Evolutionary conservation across 2,113 vertebrate species (phyloP).

Genomic region (Ceyx cyanopectus): DNA sequence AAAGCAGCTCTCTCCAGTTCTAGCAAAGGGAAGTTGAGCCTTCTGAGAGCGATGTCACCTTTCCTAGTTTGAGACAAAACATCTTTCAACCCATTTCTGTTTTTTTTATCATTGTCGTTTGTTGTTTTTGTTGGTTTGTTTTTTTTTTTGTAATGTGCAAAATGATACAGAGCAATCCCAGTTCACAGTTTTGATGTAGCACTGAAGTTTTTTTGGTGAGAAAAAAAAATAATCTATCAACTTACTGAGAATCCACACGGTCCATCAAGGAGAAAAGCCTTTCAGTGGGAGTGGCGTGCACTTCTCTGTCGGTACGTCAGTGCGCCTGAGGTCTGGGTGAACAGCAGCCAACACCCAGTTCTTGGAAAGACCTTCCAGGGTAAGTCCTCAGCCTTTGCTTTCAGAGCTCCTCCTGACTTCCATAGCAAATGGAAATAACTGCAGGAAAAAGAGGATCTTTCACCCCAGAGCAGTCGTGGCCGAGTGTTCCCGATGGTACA

Average conservation of each 20-base stretch:
- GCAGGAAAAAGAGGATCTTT: background rate
- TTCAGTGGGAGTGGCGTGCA: background rate
- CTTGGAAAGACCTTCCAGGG: conserved; percentile 3
- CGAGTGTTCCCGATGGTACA: conserved; percentile 29
- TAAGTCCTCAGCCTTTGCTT: background rate
- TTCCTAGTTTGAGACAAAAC: conserved; percentile 37
- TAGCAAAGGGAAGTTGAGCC: conserved; percentile 42
- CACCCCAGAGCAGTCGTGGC: conserved; percentile 14
- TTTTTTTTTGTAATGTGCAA: background rate
- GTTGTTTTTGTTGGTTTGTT: too few relatives aligned
- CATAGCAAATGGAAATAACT: background rate
- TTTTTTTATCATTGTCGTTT: too few relatives aligned
- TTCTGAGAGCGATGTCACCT: conserved; percentile 36
- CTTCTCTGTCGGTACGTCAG: conserved; percentile 22
- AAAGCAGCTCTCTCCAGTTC: conserved; percentile 46
- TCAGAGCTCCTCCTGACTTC: background rate
- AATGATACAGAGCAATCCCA: conserved; percentile 1
- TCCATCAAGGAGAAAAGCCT: background rate
- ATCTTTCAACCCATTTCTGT: background rate
- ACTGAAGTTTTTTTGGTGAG: conserved; percentile 13
- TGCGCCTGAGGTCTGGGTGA: conserved; percentile 18
- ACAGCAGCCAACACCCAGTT: background rate
- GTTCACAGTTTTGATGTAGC: conserved; percentile 38
- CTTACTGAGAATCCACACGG: conserved; percentile 2
- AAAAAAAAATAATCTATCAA: background rate